Percentiles rank a stretch among this genome's conserved stretches.
Conservation (phyloP, 2,888 invertebrate species). For the Cacoxenus indagator region DNA sequence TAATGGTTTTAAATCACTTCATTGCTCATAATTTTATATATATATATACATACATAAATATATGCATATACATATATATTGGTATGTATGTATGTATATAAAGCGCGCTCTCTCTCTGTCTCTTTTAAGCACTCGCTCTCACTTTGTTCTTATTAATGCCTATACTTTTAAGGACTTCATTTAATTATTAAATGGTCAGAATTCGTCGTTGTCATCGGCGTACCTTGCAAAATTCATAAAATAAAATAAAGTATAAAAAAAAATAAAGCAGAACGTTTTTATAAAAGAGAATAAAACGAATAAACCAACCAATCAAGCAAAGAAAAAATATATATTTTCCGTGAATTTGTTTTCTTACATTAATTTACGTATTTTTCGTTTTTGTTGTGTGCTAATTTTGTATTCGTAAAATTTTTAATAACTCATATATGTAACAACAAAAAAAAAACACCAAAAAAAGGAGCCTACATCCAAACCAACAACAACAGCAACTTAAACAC, state of each 20-base stretch:
- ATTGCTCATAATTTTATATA: constrained; percentile 5
- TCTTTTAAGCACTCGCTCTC: constrained; percentile 8
- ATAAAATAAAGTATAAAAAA: constrained; percentile 1
- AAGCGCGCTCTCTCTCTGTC: neutral
- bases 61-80: neutral
- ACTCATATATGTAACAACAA: constrained; percentile 28
- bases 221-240: neutral
- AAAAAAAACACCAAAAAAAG: neutral
- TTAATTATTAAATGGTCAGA: neutral
- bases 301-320: neutral
- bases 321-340: constrained; percentile 64
- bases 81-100: neutral
- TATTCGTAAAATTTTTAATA: constrained; percentile 23
- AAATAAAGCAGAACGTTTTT: neutral
- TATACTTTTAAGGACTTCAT: neutral
- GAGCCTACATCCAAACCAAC: neutral
- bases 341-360: constrained; percentile 70
- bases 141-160: neutral
- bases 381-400: constrained; percentile 29
- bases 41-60: neutral
- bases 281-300: neutral
- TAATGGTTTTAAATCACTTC: constrained; percentile 9
- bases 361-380: constrained; percentile 16
- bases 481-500: neutral
- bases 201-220: neutral